phyloP scores from a whole-genome alignment of 1,140 invertebrate genomes.

The Ceratina australensis region DNA sequence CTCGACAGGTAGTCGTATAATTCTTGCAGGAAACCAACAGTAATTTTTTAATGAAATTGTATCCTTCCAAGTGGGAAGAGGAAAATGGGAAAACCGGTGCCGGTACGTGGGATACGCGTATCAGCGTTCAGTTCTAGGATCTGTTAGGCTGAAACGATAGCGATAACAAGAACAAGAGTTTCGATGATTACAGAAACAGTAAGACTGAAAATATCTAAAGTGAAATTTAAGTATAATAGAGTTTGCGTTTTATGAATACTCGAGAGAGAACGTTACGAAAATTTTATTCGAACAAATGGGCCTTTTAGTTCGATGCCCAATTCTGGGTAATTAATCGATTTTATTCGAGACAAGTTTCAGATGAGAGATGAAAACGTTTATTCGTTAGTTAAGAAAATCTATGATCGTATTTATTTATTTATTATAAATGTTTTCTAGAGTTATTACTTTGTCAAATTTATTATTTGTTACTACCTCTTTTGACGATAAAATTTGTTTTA shows the following conservation, averaged over 20 bases:
- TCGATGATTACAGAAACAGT: background rate
- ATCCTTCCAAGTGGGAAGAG: background rate
- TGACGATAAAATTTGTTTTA: too few relatives aligned
- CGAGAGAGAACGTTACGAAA: too few relatives aligned
- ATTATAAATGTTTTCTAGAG: background rate
- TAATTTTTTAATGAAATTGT: background rate
- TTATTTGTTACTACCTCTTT: background rate
- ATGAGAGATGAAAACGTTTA: background rate
- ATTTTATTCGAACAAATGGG: too few relatives aligned
- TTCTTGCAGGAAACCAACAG: background rate
- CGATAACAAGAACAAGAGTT: too few relatives aligned
- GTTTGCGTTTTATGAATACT: too few relatives aligned
- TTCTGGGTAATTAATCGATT: background rate
- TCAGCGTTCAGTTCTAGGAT: background rate
- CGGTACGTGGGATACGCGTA: background rate
- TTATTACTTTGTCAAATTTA: conserved; percentile 1
- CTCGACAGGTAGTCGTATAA: background rate
- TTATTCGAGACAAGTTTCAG: background rate
- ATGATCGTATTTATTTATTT: conserved; percentile 12
- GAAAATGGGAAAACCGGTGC: conserved; percentile 18
- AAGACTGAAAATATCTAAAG: background rate
- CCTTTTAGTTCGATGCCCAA: background rate
- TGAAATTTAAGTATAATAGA: too few relatives aligned
- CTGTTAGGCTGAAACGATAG: too few relatives aligned
- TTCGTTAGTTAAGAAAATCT: conserved; percentile 2